Evolutionary conservation across 2,888 invertebrate species (phyloP).

Genomic region (Acheta domesticus): DNA sequence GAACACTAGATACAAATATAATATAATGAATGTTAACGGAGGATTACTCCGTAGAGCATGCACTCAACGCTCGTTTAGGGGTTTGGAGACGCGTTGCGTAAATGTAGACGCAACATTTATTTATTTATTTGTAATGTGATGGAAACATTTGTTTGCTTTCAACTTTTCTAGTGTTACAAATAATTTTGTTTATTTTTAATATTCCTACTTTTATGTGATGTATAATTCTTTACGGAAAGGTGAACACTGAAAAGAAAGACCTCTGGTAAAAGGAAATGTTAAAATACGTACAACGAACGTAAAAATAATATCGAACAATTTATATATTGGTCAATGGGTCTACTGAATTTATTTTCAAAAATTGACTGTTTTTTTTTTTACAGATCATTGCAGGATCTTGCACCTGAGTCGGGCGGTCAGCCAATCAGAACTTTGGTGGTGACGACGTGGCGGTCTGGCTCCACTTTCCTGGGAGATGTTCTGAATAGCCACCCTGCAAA

Average conservation of each 20-base stretch:
- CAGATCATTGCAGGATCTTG: slow-evolving; percentile 62
- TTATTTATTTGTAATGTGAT: too few relatives aligned
- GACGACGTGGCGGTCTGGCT: slow-evolving; percentile 89
- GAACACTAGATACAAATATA: too few relatives aligned
- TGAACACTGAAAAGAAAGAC: not conserved
- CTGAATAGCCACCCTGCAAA: slow-evolving; percentile 80
- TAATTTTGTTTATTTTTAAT: not conserved
- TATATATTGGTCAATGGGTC: not conserved
- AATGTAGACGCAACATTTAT: too few relatives aligned
- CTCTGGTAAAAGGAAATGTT: too few relatives aligned
- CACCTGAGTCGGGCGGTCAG: slow-evolving; percentile 65
- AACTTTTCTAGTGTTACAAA: too few relatives aligned
- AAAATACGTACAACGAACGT: too few relatives aligned
- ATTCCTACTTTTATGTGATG: not conserved
- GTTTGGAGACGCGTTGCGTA: too few relatives aligned
- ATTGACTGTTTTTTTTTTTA: slow-evolving; percentile 4
- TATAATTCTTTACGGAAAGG: not conserved
- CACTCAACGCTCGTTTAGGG: too few relatives aligned
- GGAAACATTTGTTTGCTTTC: too few relatives aligned
- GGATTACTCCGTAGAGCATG: too few relatives aligned
- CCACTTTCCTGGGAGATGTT: slow-evolving; percentile 84
- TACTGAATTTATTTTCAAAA: not conserved
- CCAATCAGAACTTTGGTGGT: slow-evolving; percentile 74
- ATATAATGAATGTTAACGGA: too few relatives aligned
- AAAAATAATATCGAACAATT: not conserved